Evolutionary conservation across 2,113 vertebrate genomes (phyloP), one percentile per base, ranked within the genome.

Genomic region (Trematomus loennbergii): DNA sequence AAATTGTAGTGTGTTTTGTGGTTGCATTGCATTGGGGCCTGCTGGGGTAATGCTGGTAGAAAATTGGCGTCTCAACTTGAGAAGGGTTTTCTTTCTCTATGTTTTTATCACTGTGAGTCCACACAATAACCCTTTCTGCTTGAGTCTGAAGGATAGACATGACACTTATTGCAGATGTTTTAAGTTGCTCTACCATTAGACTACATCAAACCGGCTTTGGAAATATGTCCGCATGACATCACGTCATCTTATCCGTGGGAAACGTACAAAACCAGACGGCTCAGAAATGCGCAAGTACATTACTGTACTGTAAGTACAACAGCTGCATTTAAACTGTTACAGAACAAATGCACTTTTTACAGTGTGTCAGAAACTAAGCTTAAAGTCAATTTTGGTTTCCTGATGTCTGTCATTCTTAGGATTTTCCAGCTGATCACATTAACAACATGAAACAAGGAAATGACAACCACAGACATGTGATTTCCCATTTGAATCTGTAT

Each of bases 291-390:
- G 75, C 36, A 64, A 75, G 73, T 66, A 63, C 80, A 87, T 88
- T 67, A 64, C 82, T 86, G n/a, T n/a, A n/a, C n/a, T n/a, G n/a
- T n/a, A n/a, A n/a, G n/a, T n/a, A n/a, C n/a, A 87, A 79, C 88
- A 88, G 73, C 83, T 89, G 87, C 3, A 62, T 77, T 79, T 76
- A 80, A 88, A 77, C 54, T 33, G 71, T 79, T 16, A 74, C 73
- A 87, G 81, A 69, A 36, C 43, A 62, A 82, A 54, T 46, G 11
- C 45, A 81, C 54, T 58, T 46, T 46, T 66, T 69, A 68, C 54
- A 75, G 48, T 50, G n/a, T 70, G 71, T 36, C 36, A 46, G 50
- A 72, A 84, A 69, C 13, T 2, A 22, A 17, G 12, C 12, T 0
- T 75, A n/a, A 72, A 50, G 7, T 40, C 36, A 1, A 40, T 5